Evolutionary conservation across 1,140 invertebrate species (phyloP).

Genomic region (Platorchestia sp.): DNA sequence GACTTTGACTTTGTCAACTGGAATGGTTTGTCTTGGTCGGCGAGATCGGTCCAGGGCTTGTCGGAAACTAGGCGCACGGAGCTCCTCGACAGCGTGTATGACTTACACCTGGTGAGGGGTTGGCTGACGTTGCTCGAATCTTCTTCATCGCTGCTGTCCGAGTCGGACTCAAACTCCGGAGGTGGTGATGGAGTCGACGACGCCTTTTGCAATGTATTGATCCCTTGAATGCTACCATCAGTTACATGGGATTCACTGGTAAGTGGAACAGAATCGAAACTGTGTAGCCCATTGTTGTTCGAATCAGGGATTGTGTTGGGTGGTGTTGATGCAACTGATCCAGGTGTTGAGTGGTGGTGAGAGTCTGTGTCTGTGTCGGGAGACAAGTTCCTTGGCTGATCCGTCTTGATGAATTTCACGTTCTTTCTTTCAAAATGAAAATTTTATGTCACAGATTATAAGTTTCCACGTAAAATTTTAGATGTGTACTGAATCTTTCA

Average conservation of each 20-base stretch:
- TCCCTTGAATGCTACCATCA: not conserved
- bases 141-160: not conserved
- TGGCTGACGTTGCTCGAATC: not conserved
- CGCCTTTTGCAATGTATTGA: not conserved
- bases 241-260: not conserved
- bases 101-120: conserved; percentile 9
- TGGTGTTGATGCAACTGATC: not conserved
- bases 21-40: conserved; percentile 5
- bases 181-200: not conserved
- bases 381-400: not conserved
- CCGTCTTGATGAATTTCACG: conserved; percentile 9
- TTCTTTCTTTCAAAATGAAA: not conserved
- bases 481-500: not conserved
- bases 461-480: not conserved
- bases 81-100: conserved; percentile 16
- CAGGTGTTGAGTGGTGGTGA: not conserved
- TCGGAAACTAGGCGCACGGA: conserved; percentile 18
- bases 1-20: not conserved
- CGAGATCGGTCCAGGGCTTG: conserved; percentile 30
- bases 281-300: not conserved
- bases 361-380: not conserved
- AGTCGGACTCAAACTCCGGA: not conserved
- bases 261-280: not conserved
- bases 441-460: not conserved
- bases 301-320: not conserved